phyloP scores from a whole-genome alignment of 2,888 invertebrate genomes.

The Pristionchus japonicus region DNA sequence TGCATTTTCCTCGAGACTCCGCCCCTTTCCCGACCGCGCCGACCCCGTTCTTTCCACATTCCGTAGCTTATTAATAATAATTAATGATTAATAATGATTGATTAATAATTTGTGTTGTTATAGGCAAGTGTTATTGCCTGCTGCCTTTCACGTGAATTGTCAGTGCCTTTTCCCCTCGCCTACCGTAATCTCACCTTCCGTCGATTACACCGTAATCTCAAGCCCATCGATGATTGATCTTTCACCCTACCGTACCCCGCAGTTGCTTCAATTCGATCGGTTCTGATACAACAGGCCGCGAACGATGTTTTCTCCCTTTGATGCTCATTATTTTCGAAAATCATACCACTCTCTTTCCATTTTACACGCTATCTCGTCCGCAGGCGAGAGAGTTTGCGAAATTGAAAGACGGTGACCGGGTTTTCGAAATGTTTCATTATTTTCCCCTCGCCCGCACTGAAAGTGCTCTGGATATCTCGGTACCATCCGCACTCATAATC shows the following conservation, averaged over 20 bases:
- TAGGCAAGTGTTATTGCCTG: slow-evolving; percentile 33
- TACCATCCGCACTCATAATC: background rate
- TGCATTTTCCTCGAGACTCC: background rate
- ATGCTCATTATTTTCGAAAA: background rate
- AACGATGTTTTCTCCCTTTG: background rate
- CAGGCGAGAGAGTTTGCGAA: no score
- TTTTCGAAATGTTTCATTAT: no score
- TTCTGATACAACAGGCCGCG: background rate
- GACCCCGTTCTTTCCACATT: slow-evolving; percentile 24
- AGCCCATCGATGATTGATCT: background rate
- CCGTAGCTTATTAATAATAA: background rate
- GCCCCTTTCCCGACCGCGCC: background rate
- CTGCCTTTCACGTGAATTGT: background rate
- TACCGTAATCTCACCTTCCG: background rate
- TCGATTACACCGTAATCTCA: slow-evolving; percentile 36
- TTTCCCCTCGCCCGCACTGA: background rate
- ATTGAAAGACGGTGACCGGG: no score
- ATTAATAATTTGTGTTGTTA: background rate
- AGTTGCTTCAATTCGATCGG: background rate
- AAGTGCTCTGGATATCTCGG: background rate
- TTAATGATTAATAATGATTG: slow-evolving; percentile 13
- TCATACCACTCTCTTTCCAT: no score
- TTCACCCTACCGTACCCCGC: background rate
- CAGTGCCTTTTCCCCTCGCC: background rate
- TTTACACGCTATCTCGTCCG: no score